Percentiles rank a stretch among this genome's conserved stretches.
phyloP scores from a whole-genome alignment of 2,113 vertebrate species.

The Spea multiplicata region DNA sequence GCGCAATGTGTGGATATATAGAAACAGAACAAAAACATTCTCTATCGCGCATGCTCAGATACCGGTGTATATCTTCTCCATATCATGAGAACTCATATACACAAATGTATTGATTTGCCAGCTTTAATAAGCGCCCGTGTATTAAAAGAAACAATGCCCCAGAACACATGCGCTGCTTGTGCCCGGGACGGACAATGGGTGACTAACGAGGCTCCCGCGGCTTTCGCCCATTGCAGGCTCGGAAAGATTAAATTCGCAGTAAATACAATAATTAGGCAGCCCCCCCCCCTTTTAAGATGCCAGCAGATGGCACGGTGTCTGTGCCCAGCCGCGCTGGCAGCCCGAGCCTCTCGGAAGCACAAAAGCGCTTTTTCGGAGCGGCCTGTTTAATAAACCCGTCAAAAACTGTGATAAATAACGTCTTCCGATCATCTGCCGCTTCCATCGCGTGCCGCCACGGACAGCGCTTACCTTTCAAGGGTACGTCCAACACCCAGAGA shows the following conservation, averaged over 20 bases:
- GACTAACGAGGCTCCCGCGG: conserved; percentile 11
- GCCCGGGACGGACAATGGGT: neutral
- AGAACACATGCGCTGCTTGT: neutral
- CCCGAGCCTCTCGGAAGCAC: neutral
- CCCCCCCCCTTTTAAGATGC: conserved; percentile 6
- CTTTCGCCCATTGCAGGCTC: neutral
- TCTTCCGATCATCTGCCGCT: neutral
- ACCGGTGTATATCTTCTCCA: no score
- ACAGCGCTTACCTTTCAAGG: no score
- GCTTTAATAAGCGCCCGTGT: no score
- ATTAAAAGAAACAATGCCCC: no score
- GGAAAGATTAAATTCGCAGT: neutral
- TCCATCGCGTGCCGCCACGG: no score
- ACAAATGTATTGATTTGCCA: no score
- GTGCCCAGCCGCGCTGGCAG: neutral
- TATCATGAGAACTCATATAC: no score
- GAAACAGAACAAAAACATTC: no score
- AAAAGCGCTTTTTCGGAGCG: neutral
- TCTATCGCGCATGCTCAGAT: no score
- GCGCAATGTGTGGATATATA: no score
- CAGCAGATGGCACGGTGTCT: conserved; percentile 1
- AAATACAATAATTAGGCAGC: conserved; percentile 23
- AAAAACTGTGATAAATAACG: neutral
- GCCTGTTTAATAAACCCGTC: neutral
- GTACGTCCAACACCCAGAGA: no score